These are phyloP conservation scores for Azorinus chamasolen DNA, from an alignment of 2,888 invertebrate species.

Conservation along the genomic window DNA sequence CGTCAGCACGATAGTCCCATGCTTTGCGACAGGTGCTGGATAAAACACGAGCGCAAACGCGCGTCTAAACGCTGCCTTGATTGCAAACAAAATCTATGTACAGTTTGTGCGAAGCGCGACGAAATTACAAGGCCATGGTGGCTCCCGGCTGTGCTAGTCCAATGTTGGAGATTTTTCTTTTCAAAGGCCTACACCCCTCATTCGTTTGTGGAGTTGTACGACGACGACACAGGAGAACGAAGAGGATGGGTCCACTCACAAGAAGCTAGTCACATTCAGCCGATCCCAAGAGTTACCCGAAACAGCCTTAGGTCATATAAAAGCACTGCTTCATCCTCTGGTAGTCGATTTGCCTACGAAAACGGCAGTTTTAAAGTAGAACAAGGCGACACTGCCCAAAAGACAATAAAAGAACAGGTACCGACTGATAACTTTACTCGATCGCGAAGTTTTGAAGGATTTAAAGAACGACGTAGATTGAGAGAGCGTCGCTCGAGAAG, in stretches of 20 bases:
- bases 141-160: slow-evolving; percentile 28
- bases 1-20: not conserved
- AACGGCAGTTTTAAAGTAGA: not conserved
- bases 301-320: slow-evolving; percentile 32
- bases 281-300: slow-evolving; percentile 38
- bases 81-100: slow-evolving; percentile 48
- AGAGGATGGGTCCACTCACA: slow-evolving; percentile 32
- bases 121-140: slow-evolving; percentile 34
- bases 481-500: slow-evolving; percentile 25
- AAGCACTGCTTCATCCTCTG: not conserved
- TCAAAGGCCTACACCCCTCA: slow-evolving; percentile 34
- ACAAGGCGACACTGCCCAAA: too few species aligned
- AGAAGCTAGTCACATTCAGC: slow-evolving; percentile 33
- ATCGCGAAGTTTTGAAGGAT: slow-evolving; percentile 20
- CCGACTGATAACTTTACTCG: not conserved
- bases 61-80: slow-evolving; percentile 43
- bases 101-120: slow-evolving; percentile 36
- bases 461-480: not conserved
- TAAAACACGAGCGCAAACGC: slow-evolving; percentile 25
- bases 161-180: slow-evolving; percentile 45
- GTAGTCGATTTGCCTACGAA: not conserved
- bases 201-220: slow-evolving; percentile 27
- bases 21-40: slow-evolving; percentile 56
- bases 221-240: not conserved
- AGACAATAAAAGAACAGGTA: too few species aligned